Conservation (phyloP, 35 echinoderm and acorn worm species). For the Apostichopus californicus region DNA sequence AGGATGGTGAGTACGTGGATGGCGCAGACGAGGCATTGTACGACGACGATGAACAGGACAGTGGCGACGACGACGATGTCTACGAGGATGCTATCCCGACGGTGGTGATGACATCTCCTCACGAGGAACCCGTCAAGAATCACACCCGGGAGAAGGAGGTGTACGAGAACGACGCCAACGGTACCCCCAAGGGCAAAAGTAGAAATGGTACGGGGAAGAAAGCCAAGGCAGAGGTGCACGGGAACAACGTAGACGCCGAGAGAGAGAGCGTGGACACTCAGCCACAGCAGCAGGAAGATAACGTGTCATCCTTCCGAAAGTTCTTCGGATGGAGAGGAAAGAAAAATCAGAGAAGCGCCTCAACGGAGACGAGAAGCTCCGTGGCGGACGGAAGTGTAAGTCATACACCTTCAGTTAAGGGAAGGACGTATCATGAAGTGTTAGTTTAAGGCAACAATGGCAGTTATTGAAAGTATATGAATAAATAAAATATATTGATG, state of each 20-base stretch:
- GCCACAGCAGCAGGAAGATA: background rate
- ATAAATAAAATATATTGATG: too few species aligned
- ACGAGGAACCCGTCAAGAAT: conserved; percentile 40
- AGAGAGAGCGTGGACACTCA: background rate
- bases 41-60: background rate
- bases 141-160: background rate
- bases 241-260: background rate
- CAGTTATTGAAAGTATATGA: too few species aligned
- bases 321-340: conserved; percentile 43
- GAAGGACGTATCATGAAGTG: conserved; percentile 42
- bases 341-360: conserved; percentile 9
- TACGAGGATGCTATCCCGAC: background rate
- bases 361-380: conserved; percentile 31
- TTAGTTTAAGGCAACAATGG: background rate
- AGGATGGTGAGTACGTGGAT: background rate
- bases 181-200: conserved; percentile 22
- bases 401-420: conserved; percentile 33
- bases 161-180: background rate
- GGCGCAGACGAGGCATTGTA: background rate
- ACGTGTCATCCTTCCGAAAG: background rate
- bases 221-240: background rate
- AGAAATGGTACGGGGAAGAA: conserved; percentile 15
- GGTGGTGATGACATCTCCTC: background rate
- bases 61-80: background rate
- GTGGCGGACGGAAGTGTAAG: conserved; percentile 38